Percentiles rank a stretch among this genome's conserved stretches.
phyloP scores from a whole-genome alignment of 2,113 vertebrate species.

The Podarcis raffonei region DNA sequence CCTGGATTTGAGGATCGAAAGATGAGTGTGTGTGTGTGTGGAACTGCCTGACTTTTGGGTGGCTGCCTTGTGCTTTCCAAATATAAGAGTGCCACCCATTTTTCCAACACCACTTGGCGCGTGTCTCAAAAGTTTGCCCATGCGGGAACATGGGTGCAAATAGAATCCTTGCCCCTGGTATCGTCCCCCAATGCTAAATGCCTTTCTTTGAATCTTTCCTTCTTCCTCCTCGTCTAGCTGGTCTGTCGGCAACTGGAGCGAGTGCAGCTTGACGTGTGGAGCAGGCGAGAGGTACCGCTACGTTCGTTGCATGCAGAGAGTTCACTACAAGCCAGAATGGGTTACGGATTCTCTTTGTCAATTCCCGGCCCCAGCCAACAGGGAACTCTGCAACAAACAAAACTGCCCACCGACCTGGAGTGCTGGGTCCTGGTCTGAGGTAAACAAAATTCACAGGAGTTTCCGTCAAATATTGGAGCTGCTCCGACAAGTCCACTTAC shows the following conservation, averaged over 20 bases:
- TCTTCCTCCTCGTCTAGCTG: conserved; percentile 73
- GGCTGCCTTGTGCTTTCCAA: no score
- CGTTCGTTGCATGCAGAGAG: conserved; percentile 78
- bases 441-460: conserved; percentile 47
- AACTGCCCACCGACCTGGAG: conserved; percentile 85
- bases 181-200: not conserved
- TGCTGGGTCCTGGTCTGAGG: conserved; percentile 85
- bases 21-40: no score
- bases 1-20: no score
- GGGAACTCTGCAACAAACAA: conserved; percentile 77
- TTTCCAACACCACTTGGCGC: no score
- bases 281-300: conserved; percentile 79
- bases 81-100: no score
- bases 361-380: conserved; percentile 64
- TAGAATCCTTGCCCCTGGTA: not conserved
- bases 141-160: no score
- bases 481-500: not conserved
- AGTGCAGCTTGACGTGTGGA: conserved; percentile 84
- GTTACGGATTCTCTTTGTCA: conserved; percentile 73
- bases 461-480: not conserved
- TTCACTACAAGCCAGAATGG: conserved; percentile 58
- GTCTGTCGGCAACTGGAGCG: conserved; percentile 84
- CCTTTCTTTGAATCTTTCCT: not conserved
- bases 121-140: no score
- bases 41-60: no score